Base-by-base conservation (phyloP, 1,140 invertebrate species). In the Drosophila sulfurigaster region DNA sequence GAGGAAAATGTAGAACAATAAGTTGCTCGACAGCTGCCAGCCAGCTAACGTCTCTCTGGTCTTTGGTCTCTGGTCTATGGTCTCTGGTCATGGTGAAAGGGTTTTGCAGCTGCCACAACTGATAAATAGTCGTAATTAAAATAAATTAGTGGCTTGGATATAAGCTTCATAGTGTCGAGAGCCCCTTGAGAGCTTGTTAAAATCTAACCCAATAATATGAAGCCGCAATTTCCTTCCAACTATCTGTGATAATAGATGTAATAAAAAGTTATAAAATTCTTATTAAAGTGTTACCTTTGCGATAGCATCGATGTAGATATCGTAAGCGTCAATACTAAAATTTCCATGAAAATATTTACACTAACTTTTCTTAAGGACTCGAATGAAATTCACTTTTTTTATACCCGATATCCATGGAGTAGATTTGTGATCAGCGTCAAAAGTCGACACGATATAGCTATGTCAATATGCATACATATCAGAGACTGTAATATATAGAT, bases 1-100 rank as follows among this genome's bases (percentile, higher is more conserved):
- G 70, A 67, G 66, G 51, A 75, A 78, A 85, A 75, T 86, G 49
- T 87, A 76, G 79, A 81, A 70, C 82, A 87, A 82, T 74, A 65
- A 80, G 62, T 74, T 80, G 64, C 43, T 35, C 64, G 46, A 66
- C 70, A 66, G 70, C 63, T 54, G 70, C 35, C 45, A 64, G 45
- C 49, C 25, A 10, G 13, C 16, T 4, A 38, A 38, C 35, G 35
- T 49, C 45, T 62, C 28, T 11, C 32, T 56, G n/a, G 20, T 59
- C 28, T 11, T 13, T 20, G n/a, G 20, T 59, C 41, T 46, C 41
- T 48, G 46, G 20, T 51, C 48, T 67, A 10, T 46, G 16, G 30
- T 64, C 46, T 41, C 25, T 41, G 65, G 56, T 15, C 57, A 49
- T 62, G 67, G 70, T 73, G 70, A 73, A 73, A 73, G 70, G 70